Conservation (phyloP, 2,888 invertebrate species). For the Neria commutata region DNA sequence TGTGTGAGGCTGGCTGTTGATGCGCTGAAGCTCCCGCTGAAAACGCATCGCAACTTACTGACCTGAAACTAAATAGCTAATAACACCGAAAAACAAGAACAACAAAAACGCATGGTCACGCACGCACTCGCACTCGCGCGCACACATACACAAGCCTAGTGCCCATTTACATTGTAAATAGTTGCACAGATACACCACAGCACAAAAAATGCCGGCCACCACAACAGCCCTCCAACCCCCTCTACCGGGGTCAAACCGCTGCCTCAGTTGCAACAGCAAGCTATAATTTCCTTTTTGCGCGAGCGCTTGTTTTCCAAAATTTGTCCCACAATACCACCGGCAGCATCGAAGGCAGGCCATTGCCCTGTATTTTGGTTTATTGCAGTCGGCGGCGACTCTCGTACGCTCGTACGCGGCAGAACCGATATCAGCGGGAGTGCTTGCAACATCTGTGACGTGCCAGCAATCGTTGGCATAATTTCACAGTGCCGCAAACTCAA, state of each 20-base stretch:
- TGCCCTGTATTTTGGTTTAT: not conserved
- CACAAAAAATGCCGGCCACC: too few species aligned
- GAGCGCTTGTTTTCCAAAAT: not conserved
- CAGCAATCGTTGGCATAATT: not conserved
- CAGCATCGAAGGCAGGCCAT: not conserved
- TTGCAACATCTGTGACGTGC: not conserved
- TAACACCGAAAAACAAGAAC: not conserved
- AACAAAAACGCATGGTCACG: not conserved
- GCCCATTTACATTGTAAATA: not conserved
- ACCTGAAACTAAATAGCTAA: constrained; percentile 12
- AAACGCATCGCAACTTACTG: constrained; percentile 11
- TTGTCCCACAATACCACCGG: not conserved
- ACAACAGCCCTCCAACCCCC: too few species aligned
- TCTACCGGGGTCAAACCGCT: too few species aligned
- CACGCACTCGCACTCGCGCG: not conserved
- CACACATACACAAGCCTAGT: not conserved
- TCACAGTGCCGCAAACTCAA: too few species aligned
- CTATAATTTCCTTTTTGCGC: too few species aligned
- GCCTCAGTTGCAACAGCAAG: too few species aligned
- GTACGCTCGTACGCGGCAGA: not conserved
- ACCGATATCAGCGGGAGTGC: too few species aligned
- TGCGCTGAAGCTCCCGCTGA: not conserved
- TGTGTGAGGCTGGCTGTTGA: too few species aligned
- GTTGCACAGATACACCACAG: not conserved
- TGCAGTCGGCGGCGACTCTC: not conserved